A percentile compares a stretch with the other conserved stretches of the same genome.
Conservation (phyloP, 2,888 invertebrate species). For the Drosophila macrospina region DNA sequence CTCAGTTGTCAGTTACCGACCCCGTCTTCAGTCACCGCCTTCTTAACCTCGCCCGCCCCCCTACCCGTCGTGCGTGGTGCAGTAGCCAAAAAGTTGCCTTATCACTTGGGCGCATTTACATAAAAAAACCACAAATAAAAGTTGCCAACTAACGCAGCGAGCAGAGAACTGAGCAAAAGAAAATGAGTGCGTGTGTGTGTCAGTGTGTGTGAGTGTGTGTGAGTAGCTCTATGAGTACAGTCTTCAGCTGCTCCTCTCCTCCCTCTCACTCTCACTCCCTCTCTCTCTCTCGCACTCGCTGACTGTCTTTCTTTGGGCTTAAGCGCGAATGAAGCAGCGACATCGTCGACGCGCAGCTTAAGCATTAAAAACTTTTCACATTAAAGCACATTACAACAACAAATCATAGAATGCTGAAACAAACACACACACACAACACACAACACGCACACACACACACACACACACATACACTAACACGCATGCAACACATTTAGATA, state of each 20-base stretch:
- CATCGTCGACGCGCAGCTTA: constrained; percentile 66
- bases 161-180: constrained; percentile 64
- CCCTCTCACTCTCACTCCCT: not conserved
- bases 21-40: constrained; percentile 6
- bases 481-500: constrained; percentile 82
- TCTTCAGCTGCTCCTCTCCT: constrained; percentile 23
- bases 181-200: constrained; percentile 52
- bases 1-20: constrained; percentile 23
- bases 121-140: constrained; percentile 82
- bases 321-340: constrained; percentile 32
- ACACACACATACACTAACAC: constrained; percentile 43
- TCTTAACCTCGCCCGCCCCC: not conserved
- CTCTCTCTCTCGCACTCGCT: not conserved
- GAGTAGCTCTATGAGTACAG: constrained; percentile 45
- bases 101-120: constrained; percentile 82
- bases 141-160: constrained; percentile 80
- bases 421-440: constrained; percentile 47
- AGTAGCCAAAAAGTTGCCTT: constrained; percentile 80
- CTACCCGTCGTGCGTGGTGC: constrained; percentile 34
- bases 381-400: constrained; percentile 81
- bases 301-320: constrained; percentile 34
- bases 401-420: constrained; percentile 74
- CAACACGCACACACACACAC: constrained; percentile 37
- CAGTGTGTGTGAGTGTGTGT: constrained; percentile 20
- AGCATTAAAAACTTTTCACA: constrained; percentile 82